A percentile compares a stretch with the other conserved stretches of the same genome.
Evolutionary conservation across 92 coral and sea anemone species (phyloP).

Genomic region (Isaurus tuberculatus): DNA sequence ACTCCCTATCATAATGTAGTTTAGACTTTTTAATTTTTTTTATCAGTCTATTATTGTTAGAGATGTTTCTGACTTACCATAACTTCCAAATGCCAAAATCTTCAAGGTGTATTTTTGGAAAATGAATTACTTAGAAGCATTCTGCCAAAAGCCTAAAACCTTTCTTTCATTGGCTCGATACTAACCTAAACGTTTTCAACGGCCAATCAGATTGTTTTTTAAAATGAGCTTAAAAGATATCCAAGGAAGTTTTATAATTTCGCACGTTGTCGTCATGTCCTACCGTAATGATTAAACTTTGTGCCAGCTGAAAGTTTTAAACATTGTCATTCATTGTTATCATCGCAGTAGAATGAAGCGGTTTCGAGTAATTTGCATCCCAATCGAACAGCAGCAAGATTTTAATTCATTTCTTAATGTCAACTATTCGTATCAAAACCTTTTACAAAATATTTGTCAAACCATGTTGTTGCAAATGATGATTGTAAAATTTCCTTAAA

Average conservation of each 20-base stretch:
- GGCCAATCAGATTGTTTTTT: constrained; percentile 12
- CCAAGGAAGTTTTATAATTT: not conserved
- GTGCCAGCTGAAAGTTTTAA: not conserved
- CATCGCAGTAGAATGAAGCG: not conserved
- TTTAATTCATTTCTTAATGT: not conserved
- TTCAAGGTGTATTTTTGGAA: not conserved
- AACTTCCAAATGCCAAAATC: not conserved
- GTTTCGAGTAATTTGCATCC: not conserved
- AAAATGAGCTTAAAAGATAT: not conserved
- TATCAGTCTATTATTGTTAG: not conserved
- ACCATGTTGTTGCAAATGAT: not conserved
- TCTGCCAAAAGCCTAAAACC: not conserved
- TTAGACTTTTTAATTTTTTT: not conserved
- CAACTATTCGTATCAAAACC: not conserved
- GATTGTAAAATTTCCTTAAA: not conserved
- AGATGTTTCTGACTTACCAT: not conserved
- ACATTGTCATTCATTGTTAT: not conserved
- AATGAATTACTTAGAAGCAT: not conserved
- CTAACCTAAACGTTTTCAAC: constrained; percentile 9
- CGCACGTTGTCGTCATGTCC: not conserved
- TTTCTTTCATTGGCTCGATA: constrained; percentile 4
- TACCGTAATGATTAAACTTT: not conserved
- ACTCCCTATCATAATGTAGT: not conserved
- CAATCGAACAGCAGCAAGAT: not conserved
- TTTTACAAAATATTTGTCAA: no score